Evolutionary conservation across 64 coral and sea anemone species (phyloP), one percentile per base, ranked within the genome.

Genomic region (Pocillopora damicornis): DNA sequence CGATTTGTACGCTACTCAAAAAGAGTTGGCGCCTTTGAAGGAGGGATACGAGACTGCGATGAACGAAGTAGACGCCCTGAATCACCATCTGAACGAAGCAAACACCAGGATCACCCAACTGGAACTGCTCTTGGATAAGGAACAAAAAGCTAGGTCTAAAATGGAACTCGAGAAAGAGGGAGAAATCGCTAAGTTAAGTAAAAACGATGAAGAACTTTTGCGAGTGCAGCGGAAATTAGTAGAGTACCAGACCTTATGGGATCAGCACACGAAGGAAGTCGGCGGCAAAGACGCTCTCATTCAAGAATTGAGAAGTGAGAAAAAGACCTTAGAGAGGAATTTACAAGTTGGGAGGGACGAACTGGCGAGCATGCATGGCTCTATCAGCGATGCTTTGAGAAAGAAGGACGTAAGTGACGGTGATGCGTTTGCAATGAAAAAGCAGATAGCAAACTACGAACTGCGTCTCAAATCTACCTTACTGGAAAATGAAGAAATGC

Each of bases 401-500:
- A 92, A 94, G 57, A 94, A 94, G 86, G 97, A 99, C 76, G 93
- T 93, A 9, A 87, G 91, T 18, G 93, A 95, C 25, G 95, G 79
- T 42, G 93, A 95, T n/a, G 79, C 88, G 2, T 99, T 99, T 76
- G 73, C 92, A 20, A 61, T 99, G 36, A 91, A 92, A 69, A 94
- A 89, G 51, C 83, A 93, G 45, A 82, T 90, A 20, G 90, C 97
- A 1, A 93, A 99, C 62, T 92, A 78, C 13, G 97, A 99, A 25
- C 78, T 95, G 58, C 84, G 76, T 22, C 76, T 99, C 30, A 88
- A 87, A 68, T 92, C 97, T 59, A 71, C 87, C 76, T 83, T 88
- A 42, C 90, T 95, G 56, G 97, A 99, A 82, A 99, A 99, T 56
- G 88, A 95, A 68, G 97, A 99, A 86, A 90, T 99, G 97, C 90